Evolutionary conservation across 1,140 invertebrate species (phyloP).

Genomic region (Eueides isabella): DNA sequence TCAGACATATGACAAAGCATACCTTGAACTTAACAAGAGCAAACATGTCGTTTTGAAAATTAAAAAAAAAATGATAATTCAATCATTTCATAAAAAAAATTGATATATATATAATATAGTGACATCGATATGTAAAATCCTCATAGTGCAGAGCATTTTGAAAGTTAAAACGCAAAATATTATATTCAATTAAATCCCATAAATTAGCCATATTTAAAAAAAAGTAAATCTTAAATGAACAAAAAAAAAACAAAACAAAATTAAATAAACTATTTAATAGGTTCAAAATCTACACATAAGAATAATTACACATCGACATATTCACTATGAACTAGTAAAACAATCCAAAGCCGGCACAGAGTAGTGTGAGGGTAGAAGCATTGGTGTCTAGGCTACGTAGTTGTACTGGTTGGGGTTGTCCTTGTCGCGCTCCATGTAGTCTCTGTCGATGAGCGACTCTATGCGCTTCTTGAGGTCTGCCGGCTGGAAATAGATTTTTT

Average conservation of each 20-base stretch:
- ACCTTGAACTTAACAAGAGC: neutral
- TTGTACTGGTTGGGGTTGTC: slow-evolving; percentile 99
- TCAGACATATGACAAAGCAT: neutral
- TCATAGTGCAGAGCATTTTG: neutral
- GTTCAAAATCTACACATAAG: neutral
- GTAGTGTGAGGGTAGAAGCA: slow-evolving; percentile 7
- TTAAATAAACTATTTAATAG: neutral
- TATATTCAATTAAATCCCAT: too few species aligned
- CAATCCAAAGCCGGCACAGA: neutral
- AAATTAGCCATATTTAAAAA: too few species aligned
- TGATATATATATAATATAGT: too few species aligned
- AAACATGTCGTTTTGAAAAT: neutral
- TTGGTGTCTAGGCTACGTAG: slow-evolving; percentile 93
- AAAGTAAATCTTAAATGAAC: too few species aligned
- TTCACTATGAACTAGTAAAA: neutral
- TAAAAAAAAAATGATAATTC: slow-evolving; percentile 17
- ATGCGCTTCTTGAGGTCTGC: slow-evolving; percentile 99
- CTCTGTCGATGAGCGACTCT: slow-evolving; percentile 98
- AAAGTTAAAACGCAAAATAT: neutral
- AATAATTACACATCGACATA: neutral
- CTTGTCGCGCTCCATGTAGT: slow-evolving; percentile 99
- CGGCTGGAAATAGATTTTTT: slow-evolving; percentile 83
- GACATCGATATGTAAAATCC: neutral
- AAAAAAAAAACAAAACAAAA: too few species aligned
- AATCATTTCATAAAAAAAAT: too few species aligned